A percentile compares a stretch with the other conserved stretches of the same genome.
Evolutionary conservation across 1,140 invertebrate species (phyloP).

Genomic region (Drosophila subobscura): DNA sequence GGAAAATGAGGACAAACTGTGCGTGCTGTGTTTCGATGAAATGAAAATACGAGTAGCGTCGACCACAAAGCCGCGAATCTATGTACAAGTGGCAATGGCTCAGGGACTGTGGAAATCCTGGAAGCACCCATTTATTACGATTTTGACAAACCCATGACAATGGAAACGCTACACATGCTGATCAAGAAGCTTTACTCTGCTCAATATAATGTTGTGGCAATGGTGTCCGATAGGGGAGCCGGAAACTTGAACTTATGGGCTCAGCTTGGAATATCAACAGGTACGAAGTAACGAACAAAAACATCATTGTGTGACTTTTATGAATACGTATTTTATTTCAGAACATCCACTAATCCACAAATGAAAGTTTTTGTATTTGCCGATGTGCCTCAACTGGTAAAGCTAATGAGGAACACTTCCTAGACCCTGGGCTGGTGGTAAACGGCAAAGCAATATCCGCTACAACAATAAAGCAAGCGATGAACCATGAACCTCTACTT

Average conservation of each 20-base stretch:
- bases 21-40: slow-evolving; percentile 22
- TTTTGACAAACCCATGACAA: slow-evolving; percentile 1
- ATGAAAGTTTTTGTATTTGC: slow-evolving; percentile 15
- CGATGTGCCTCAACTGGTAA: slow-evolving; percentile 3
- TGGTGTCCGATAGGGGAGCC: neutral
- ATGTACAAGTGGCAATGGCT: slow-evolving; percentile 21
- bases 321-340: slow-evolving; percentile 2
- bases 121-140: slow-evolving; percentile 27
- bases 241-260: slow-evolving; percentile 9
- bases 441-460: no score
- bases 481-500: neutral
- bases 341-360: slow-evolving; percentile 4
- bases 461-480: neutral
- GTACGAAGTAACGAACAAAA: neutral
- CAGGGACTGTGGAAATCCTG: slow-evolving; percentile 18
- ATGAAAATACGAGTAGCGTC: slow-evolving; percentile 15
- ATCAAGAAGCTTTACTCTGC: neutral
- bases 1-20: slow-evolving; percentile 14
- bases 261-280: slow-evolving; percentile 4
- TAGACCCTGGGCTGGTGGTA: slow-evolving; percentile 1
- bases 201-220: slow-evolving; percentile 11
- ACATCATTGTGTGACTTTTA: neutral
- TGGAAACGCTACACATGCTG: neutral
- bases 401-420: slow-evolving; percentile 11
- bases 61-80: neutral